Conservation (phyloP, 1,140 invertebrate genomes). For the Sminthurides bifidus region DNA sequence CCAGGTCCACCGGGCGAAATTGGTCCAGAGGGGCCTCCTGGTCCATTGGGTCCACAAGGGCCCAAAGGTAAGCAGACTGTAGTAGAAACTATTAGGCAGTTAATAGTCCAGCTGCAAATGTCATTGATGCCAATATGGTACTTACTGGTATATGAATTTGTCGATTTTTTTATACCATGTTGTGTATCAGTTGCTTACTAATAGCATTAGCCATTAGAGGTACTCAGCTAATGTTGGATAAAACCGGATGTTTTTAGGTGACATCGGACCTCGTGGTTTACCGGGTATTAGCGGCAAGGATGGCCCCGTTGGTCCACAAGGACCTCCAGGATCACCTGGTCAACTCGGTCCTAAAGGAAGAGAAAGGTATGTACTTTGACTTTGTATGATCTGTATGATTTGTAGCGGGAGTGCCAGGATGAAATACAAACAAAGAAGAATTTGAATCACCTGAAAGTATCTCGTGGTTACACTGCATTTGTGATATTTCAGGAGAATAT, state of each 20-base stretch:
- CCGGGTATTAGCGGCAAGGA: constrained; percentile 48
- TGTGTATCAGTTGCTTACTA: too few species aligned
- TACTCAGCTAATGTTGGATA: background rate
- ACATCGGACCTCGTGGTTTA: constrained; percentile 44
- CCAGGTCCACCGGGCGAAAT: constrained; percentile 41
- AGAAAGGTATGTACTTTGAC: constrained; percentile 38
- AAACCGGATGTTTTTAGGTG: constrained; percentile 38
- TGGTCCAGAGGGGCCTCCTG: constrained; percentile 32
- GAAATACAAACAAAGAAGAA: background rate
- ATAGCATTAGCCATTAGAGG: too few species aligned
- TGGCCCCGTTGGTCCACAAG: constrained; percentile 51
- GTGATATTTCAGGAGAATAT: constrained; percentile 45
- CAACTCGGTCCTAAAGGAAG: constrained; percentile 73
- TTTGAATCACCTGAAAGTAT: background rate
- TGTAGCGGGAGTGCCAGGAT: too few species aligned
- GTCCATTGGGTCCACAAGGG: constrained; percentile 16
- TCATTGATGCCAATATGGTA: too few species aligned
- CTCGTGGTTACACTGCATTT: too few species aligned
- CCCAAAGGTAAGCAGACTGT: constrained; percentile 11
- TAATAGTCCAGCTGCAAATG: background rate
- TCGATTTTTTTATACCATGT: too few species aligned
- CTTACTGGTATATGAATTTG: too few species aligned
- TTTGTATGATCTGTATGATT: background rate
- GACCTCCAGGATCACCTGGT: constrained; percentile 44
- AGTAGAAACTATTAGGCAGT: too few species aligned